Base-by-base conservation (phyloP, 2,113 vertebrate species). In the Typhlomys cinereus region DNA sequence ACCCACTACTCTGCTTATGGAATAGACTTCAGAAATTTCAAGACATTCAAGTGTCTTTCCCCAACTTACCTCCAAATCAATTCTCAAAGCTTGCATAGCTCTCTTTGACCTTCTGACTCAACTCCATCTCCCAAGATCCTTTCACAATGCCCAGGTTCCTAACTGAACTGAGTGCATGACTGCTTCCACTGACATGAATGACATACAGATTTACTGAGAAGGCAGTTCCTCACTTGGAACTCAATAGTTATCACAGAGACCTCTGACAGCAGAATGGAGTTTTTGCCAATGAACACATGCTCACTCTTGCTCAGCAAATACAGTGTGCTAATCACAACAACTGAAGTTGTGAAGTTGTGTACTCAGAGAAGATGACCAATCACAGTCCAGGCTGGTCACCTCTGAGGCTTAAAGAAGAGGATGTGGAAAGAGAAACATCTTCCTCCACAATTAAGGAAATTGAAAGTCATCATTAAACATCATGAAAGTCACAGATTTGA, bases 161-260 rank as follows among this genome's bases (percentile, higher is more conserved):
- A 39, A 48, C 50, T 7, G 9, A 54, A 88, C 66, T 39, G 84
- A 94, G 80, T 95, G 62, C 0, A 81, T 90, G 95, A 94, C 73
- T 82, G 54, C 85, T 85, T 70, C 71, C 88, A 76, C 14, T 1
- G 1, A 84, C 89, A 70, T 59, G 62, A 85, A 70, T 82, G 84
- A 94, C 95, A 88, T 36, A 31, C 78, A 70, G 82, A 86, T 70
- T 90, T 95, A 74, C 78, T 75, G 89, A 71, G 64, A 82, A 95
- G 36, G 74, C 87, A 96, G 64, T 93, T 93, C 73, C 74, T 96
- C 91, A 89, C 94, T 89, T 69, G 57, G 95, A 96, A 96, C 81
- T 73, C 48, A 89, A 27, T 41, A 76, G 85, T 89, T 66, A 90
- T 94, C 96, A 90, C 76, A 86, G 84, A 92, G 88, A 89, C 88